phyloP scores from a whole-genome alignment of 2,797 vertebrate genomes.

The Jordanella pulchra region DNA sequence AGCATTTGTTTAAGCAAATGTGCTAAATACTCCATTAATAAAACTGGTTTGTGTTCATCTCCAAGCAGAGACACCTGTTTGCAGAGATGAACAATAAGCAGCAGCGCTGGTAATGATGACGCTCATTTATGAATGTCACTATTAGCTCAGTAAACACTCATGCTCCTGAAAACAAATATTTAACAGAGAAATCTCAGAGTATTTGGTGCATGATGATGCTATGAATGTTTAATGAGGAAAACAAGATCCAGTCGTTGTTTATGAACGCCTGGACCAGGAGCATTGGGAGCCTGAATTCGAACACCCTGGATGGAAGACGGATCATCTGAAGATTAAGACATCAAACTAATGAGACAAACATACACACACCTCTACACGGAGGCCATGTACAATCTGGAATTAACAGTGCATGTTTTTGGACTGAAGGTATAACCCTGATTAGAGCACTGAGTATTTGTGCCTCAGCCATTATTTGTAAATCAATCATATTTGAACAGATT shows the following conservation, averaged over 20 bases:
- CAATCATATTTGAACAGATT: background rate
- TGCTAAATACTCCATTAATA: conserved; percentile 16
- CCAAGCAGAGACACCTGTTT: conserved; percentile 18
- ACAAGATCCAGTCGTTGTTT: background rate
- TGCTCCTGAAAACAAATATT: background rate
- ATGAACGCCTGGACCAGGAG: background rate
- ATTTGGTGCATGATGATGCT: background rate
- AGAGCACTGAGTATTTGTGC: background rate
- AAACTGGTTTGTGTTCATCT: conserved; percentile 11
- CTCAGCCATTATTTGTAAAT: background rate
- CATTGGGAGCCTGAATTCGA: background rate
- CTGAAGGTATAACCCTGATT: background rate
- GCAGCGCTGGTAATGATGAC: conserved; percentile 44
- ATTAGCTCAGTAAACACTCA: conserved; percentile 6
- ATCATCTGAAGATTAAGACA: background rate
- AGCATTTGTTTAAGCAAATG: conserved; percentile 8
- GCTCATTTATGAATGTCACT: conserved; percentile 33
- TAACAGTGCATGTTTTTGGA: background rate
- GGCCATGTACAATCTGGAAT: background rate
- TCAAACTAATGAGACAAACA: background rate
- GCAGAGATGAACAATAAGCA: conserved; percentile 13
- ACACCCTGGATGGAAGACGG: background rate
- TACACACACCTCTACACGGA: background rate
- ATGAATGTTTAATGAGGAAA: background rate
- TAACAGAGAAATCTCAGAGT: background rate